Evolutionary conservation across 1,140 invertebrate genomes (phyloP).

Genomic region (Cheumatopsyche charites): DNA sequence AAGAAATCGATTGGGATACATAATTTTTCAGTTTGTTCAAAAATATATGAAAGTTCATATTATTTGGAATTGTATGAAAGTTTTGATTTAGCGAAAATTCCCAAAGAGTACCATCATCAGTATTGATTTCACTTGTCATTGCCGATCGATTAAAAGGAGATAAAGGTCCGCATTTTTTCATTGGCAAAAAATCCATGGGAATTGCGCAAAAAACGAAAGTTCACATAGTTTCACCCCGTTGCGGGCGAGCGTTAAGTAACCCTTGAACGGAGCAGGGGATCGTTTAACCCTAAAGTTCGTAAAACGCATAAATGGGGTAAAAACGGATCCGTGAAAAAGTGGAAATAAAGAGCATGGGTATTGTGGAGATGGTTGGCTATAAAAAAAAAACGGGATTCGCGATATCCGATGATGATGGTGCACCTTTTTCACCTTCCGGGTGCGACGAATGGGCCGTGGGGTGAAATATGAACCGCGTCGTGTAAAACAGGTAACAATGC

Average conservation of each 20-base stretch:
- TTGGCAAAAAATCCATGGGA: constrained; percentile 32
- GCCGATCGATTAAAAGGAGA: constrained; percentile 29
- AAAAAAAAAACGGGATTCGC: constrained; percentile 26
- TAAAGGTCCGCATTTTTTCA: constrained; percentile 6
- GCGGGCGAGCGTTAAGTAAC: constrained; percentile 14
- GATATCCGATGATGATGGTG: constrained; percentile 24
- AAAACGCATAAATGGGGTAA: constrained; percentile 21
- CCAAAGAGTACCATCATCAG: constrained; percentile 1
- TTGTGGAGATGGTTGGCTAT: too few species aligned
- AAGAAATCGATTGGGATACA: too few species aligned
- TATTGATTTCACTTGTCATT: constrained; percentile 41
- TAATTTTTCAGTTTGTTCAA: too few species aligned
- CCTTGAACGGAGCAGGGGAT: constrained; percentile 1
- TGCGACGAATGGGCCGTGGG: constrained; percentile 2
- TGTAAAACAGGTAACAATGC: constrained; percentile 22
- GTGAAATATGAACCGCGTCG: constrained; percentile 21
- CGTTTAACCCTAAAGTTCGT: constrained; percentile 31
- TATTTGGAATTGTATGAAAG: too few species aligned
- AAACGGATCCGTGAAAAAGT: not conserved
- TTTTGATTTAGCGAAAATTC: not conserved
- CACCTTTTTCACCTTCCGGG: constrained; percentile 31
- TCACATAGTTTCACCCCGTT: constrained; percentile 32
- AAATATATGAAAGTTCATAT: too few species aligned
- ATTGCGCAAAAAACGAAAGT: constrained; percentile 33
- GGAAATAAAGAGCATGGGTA: too few species aligned